Evolutionary conservation across 2,888 invertebrate genomes (phyloP), one percentile per base, ranked within the genome.

Genomic region (Caenorhabditis sp.): DNA sequence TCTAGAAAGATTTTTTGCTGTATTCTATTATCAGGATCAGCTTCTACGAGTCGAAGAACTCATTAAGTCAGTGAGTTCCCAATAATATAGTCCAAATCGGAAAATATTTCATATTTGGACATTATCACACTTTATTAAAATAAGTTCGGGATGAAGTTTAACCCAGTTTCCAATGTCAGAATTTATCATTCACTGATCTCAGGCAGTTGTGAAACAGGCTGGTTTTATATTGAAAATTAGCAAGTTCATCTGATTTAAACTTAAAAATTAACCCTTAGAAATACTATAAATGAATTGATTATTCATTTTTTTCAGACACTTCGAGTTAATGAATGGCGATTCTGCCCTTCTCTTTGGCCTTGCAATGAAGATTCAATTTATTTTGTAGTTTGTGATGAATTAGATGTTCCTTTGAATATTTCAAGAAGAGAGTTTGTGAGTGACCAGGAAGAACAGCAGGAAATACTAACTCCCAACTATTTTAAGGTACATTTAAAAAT

Each of bases 361-460:
- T 60, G 60, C 38, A 67, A 74, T 25, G 70, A 67, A 60, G 71
- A 76, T 26, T 69, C 76, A 5, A 71, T 79, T 21, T 79, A 64
- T 58, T 79, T 79, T 60, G 61, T 79, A n/a, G 75, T 72, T 12
- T 64, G 68, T 56, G 59, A 68, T 64, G 67, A 72, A 68, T 62
- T 68, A 61, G 63, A 67, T 43, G 64, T 59, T 59, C 60, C 63
- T 12, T 27, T 10, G 1, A 17, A 8, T 17, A 59, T 2, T 8
- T 14, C 21, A 14, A 12, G 5, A n/a, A n/a, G n/a, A n/a, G n/a
- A n/a, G n/a, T n/a, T n/a, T 20, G 38, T 1, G 3, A 21, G 20
- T 21, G 36, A 8, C 3, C 25, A 38, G 27, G 60, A 60, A 12
- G 60, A 54, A 5, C 25, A 50, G 4, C 12, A 14, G 4, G 49